Evolutionary conservation across 2,797 vertebrate species (phyloP), one percentile per base, ranked within the genome.

Genomic region (Poeciliopsis infans): DNA sequence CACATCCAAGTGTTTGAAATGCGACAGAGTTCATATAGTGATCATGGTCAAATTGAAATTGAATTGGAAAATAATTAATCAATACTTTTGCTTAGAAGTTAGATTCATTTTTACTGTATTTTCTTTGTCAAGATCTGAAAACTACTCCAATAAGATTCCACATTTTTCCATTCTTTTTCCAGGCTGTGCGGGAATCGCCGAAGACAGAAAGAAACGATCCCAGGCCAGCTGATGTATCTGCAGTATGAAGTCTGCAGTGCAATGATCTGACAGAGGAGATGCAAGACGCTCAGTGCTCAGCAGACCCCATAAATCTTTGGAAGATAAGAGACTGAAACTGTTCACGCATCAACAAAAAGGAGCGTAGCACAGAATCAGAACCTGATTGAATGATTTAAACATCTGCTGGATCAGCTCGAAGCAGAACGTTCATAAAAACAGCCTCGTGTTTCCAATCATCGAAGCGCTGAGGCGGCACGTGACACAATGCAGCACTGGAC

Each of bases 381-480:
- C n/a, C 57, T 12, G 46, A 53, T 74, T 68, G n/a, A 75, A 41
- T 64, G 75, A 46, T 70, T 28, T 45, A 45, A 69, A 46, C 41
- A 36, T 45, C 41, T 43, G 68, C 39, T 39, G 72, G 85, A 92
- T 68, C 80, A 16, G 74, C 74, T 80, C 51, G 4, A 68, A 61
- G 82, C 57, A 81, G 83, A 85, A 89, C 76, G 61, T 80, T 83
- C 82, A 87, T 81, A 86, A 82, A 84, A 86, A 83, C 47, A 39
- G 79, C 90, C 91, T 93, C 88, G 28, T 79, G 82, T 93, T 93
- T 92, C 89, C 75, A 77, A n/a, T 89, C 88, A 74, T 89, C 85
- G 46, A 91, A 84, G 81, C 3, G 69, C 68, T 43, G 79, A 46
- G 11, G 80, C 80, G 0, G 91, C 90, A 91, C 80, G 64, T 74